Base-by-base conservation (phyloP, 2,888 invertebrate genomes). In the Agonopterix heracliana region DNA sequence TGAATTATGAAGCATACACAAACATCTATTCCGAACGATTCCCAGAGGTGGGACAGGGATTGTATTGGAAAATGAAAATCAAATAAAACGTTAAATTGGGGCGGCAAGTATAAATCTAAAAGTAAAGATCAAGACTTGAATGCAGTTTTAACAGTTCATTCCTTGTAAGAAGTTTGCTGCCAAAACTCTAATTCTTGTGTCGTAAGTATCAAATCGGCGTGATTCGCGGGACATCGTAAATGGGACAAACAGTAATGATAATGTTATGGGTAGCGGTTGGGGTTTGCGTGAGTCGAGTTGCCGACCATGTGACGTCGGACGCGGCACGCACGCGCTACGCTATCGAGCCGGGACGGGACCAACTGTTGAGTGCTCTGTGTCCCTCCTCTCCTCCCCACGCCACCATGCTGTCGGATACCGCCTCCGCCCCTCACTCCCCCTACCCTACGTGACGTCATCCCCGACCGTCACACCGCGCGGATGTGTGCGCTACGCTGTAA, bases 341-440 rank as follows among this genome's bases (percentile, higher is more conserved):
- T 81, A 81, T 83, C 75, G 82, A 82, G 76, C 78, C 66, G 69
- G 55, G 76, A 80, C 66, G 69, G 55, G 75, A 80, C 85, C 84
- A 86, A 84, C 86, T 85, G 87, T 87, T 86, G 84, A 84, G 78
- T 78, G 72, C 71, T n/a, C 38, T 38, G 38, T 11, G n/a, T 38
- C 9, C 46, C 44, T 41, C 46, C 45, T 49, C 63, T 55, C 61
- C 58, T 55, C 38, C 61, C 43, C 17, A 50, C 17, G 9, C 38
- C 45, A 14, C 43, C 47, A 38, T 38, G 34, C 51, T 43, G 45
- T 48, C 48, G 36, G 43, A 10, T 17, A 17, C 45, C 34, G 61
- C 57, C 61, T 60, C 60, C 64, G 57, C 60, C 58, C 61, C 56
- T 54, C 54, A 56, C 2, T 54, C 53, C 60, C 49, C 51, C 64